A percentile compares a stretch with the other conserved stretches of the same genome.
Evolutionary conservation across 2,113 vertebrate species (phyloP).

Genomic region (Myocastor coypus): DNA sequence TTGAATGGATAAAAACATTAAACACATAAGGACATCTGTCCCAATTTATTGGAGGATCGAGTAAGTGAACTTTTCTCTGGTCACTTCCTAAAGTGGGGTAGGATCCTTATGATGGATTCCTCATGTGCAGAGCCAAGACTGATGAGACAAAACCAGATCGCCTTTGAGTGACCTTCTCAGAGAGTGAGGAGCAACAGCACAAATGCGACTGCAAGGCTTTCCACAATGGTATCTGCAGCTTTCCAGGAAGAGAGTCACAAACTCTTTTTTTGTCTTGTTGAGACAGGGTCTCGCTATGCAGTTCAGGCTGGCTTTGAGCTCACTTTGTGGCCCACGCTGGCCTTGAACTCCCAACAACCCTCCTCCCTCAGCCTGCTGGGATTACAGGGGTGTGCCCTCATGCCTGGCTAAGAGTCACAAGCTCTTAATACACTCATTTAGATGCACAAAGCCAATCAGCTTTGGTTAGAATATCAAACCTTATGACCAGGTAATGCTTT

Average conservation of each 20-base stretch:
- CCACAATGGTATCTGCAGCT: constrained; percentile 4
- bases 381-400: no score
- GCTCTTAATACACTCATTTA: constrained; percentile 31
- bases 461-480: constrained; percentile 7
- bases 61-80: neutral
- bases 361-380: no score
- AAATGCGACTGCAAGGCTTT: neutral
- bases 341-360: no score
- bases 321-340: no score
- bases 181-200: neutral
- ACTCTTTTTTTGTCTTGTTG: neutral
- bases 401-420: no score
- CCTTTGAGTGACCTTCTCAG: neutral
- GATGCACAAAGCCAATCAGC: neutral
- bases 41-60: neutral
- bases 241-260: constrained; percentile 3
- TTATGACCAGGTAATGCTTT: neutral
- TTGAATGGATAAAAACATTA: constrained; percentile 41
- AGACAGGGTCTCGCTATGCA: no score
- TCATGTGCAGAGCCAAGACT: neutral
- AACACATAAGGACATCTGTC: constrained; percentile 9
- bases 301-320: no score
- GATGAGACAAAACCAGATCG: neutral
- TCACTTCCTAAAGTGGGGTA: constrained; percentile 32
- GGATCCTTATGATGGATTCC: neutral